A percentile compares a stretch with the other conserved stretches of the same genome.
Conservation (phyloP, 2,888 invertebrate species). For the Dynastes hyllus region DNA sequence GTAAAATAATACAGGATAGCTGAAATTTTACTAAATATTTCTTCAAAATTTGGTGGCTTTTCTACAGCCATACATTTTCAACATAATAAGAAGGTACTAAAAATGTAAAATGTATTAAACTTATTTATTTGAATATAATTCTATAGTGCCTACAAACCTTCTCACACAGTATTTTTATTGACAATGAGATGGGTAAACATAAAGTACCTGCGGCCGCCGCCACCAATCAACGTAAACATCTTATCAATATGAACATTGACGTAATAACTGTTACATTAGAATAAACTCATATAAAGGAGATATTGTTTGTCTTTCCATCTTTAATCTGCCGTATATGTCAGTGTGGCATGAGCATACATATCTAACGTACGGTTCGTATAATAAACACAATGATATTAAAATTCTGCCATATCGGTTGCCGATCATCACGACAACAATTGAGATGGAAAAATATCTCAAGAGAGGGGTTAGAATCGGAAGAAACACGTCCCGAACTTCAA, state of each 20-base stretch:
- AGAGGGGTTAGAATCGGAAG: constrained; percentile 38
- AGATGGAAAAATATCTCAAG: constrained; percentile 34
- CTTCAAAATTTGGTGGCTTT: too few species aligned
- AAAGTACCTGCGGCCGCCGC: too few species aligned
- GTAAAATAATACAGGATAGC: too few species aligned
- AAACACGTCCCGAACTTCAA: constrained; percentile 48
- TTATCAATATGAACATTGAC: neutral
- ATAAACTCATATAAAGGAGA: constrained; percentile 4
- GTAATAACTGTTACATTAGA: constrained; percentile 10
- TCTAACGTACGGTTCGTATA: constrained; percentile 22
- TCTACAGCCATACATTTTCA: too few species aligned
- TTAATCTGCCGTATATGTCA: constrained; percentile 1
- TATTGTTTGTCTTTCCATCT: constrained; percentile 10
- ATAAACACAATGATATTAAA: constrained; percentile 42
- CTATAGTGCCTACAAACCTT: too few species aligned
- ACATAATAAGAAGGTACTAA: too few species aligned
- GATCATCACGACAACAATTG: constrained; percentile 43
- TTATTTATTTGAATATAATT: too few species aligned
- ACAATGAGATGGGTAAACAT: too few species aligned
- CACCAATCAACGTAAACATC: too few species aligned
- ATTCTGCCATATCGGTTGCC: constrained; percentile 35
- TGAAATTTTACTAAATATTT: too few species aligned
- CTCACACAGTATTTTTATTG: too few species aligned
- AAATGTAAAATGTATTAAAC: too few species aligned
- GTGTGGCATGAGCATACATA: constrained; percentile 24